These are phyloP conservation scores for Rachycentron canadum DNA, from an alignment of 2,797 vertebrate genomes.

Conservation along the genomic window DNA sequence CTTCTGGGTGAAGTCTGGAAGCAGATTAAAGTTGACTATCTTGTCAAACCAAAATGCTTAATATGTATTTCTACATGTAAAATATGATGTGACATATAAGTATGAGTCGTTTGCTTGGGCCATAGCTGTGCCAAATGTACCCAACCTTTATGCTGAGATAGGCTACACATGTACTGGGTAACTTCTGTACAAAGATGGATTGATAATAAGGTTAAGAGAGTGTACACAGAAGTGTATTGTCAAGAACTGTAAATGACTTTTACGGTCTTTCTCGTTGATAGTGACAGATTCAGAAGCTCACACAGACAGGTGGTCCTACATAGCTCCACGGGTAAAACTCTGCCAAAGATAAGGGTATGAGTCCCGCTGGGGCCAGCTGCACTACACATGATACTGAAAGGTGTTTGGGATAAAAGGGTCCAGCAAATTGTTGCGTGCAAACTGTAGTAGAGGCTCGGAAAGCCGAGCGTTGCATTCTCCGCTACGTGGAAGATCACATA, in stretches of 20 bases:
- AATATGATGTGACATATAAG: neutral
- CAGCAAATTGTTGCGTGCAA: conserved; percentile 59
- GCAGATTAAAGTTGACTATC: no score
- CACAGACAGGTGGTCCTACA: conserved; percentile 48
- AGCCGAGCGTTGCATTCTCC: conserved; percentile 57
- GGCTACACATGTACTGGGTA: neutral
- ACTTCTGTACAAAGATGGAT: neutral
- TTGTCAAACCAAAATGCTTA: neutral
- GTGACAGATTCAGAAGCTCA: conserved; percentile 9
- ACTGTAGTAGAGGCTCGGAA: conserved; percentile 58
- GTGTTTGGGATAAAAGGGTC: conserved; percentile 59
- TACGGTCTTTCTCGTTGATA: conserved; percentile 6
- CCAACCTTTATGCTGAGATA: neutral
- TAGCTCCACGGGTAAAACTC: conserved; percentile 10
- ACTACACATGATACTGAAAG: conserved; percentile 58
- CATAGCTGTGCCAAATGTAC: neutral
- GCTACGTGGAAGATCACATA: conserved; percentile 51
- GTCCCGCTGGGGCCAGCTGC: conserved; percentile 54
- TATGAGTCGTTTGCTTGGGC: neutral
- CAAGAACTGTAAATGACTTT: neutral
- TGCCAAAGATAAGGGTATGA: conserved; percentile 26
- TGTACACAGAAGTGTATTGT: neutral
- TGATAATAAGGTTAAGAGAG: neutral
- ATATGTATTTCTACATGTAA: neutral
- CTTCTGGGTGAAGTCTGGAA: no score